phyloP scores from a whole-genome alignment of 2,888 invertebrate genomes.

The Eueremaeus valkanovi region DNA sequence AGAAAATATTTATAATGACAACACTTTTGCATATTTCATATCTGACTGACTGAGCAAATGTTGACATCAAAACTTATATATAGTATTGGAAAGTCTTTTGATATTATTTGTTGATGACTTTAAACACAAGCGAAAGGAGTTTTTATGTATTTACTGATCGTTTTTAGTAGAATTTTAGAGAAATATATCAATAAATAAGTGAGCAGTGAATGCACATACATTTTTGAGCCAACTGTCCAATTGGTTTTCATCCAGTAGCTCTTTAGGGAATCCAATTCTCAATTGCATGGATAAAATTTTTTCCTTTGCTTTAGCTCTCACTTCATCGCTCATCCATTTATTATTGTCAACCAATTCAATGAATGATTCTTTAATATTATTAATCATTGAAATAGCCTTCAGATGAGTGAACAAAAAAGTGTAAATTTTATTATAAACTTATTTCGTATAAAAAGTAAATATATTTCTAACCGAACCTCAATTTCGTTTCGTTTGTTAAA shows the following conservation, averaged over 20 bases:
- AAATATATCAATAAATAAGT: neutral
- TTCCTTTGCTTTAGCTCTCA: neutral
- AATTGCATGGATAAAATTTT: conserved; percentile 19
- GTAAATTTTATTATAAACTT: neutral
- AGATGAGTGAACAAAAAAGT: neutral
- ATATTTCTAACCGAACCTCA: conserved; percentile 6
- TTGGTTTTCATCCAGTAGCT: neutral
- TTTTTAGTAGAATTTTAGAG: neutral
- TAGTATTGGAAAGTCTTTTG: no score
- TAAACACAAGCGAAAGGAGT: no score
- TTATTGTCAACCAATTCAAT: neutral
- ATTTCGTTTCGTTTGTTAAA: neutral
- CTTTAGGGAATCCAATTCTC: conserved; percentile 14
- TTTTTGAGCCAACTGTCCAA: neutral
- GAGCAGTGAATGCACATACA: neutral
- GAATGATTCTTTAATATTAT: conserved; percentile 19
- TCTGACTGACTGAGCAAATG: no score
- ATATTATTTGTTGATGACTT: no score
- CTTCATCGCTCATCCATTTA: conserved; percentile 29
- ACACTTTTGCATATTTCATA: no score
- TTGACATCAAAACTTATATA: no score
- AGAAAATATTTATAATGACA: no score
- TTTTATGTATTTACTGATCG: no score
- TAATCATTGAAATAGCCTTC: conserved; percentile 19
- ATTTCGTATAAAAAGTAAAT: neutral